Base-by-base conservation (phyloP, 2,113 vertebrate species). In the Lipophrys pholis region DNA sequence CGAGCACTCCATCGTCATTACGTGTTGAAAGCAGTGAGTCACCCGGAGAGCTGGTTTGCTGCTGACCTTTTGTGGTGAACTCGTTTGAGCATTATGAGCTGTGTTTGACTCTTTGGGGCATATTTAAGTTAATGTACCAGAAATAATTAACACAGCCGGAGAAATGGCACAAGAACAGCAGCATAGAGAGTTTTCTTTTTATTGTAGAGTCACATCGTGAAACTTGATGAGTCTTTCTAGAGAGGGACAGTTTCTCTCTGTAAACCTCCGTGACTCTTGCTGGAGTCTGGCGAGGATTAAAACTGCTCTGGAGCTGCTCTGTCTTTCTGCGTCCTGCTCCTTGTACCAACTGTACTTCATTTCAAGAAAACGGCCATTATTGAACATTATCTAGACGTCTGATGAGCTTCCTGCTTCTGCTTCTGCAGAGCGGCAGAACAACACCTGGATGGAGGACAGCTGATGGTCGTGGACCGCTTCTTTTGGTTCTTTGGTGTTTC, bases 1-100 rank as follows among this genome's bases (percentile, higher is more conserved):
- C 67, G 55, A 39, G 14, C 60, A 73, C 71, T 87, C 78, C 70
- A 69, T 62, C 72, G 77, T 87, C 76, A 82, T 85, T 85, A 80
- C 2, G 21, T 4, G 21, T 30, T 30, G 21, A 30, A 30, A 4
- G 58, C 72, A 30, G 38, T 66, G 51, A 84, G 51, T 67, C 51
- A 62, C 10, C 65, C 39, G 0, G 10, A n/a, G 39, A 62, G 50
- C 40, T 41, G 17, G 56, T 63, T 16, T 40, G 40, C 72, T 12
- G 38, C n/a, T 70, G 72, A 87, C 73, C 75, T 85, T 61, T 73
- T 30, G 68, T 30, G 38, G 57, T 11, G 9, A 41, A 49, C 40
- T 53, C 12, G 11, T 5, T 7, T 16, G 60, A n/a, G 42, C 16
- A 65, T 39, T 8, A 11, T 30, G 12, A 48, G n/a, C 10, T 14